Conservation (phyloP, 2,888 invertebrate genomes). For the Cantharis rufa region DNA sequence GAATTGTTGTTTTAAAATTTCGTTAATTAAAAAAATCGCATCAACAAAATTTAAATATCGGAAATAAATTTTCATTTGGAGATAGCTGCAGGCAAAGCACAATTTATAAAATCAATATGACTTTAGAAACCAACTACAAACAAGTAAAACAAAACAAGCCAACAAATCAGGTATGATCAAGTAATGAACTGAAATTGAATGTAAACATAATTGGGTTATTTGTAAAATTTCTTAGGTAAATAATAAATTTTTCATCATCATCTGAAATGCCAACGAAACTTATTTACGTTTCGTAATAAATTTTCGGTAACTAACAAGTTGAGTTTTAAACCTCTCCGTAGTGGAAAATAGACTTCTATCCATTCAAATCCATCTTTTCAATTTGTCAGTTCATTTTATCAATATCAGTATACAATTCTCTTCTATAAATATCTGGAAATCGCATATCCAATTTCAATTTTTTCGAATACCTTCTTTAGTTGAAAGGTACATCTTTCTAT, state of each 20-base stretch:
- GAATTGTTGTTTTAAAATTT: not conserved
- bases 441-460: slow-evolving; percentile 24
- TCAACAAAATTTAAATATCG: not conserved
- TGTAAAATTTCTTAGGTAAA: not conserved
- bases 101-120: not conserved
- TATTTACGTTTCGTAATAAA: not conserved
- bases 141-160: not conserved
- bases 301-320: not conserved
- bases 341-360: slow-evolving; percentile 14
- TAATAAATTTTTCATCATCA: not conserved
- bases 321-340: not conserved
- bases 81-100: not conserved
- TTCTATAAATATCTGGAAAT: slow-evolving; percentile 23
- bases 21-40: not conserved
- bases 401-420: slow-evolving; percentile 24
- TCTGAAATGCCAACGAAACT: not conserved
- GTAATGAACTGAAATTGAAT: not conserved
- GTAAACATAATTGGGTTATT: not conserved
- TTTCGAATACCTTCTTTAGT: slow-evolving; percentile 14
- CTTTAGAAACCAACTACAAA: not conserved
- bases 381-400: slow-evolving; percentile 27
- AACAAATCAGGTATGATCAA: not conserved
- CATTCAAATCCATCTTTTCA: slow-evolving; percentile 28
- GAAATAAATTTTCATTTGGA: not conserved
- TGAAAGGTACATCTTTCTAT: slow-evolving; percentile 15